Conservation (phyloP, 2,888 invertebrate species). For the Drosophila koepferae region DNA sequence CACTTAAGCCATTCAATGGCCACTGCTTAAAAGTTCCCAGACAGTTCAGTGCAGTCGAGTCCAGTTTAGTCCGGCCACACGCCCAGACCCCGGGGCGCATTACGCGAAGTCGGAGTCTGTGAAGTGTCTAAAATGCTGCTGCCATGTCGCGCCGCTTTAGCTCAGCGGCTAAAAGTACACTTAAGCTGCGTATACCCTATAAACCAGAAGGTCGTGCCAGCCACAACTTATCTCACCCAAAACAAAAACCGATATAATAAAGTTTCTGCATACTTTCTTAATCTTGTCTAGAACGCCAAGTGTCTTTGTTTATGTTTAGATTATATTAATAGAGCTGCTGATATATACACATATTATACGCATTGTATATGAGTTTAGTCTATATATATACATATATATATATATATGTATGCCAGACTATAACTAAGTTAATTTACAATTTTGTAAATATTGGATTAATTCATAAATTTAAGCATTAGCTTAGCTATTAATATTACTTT, state of each 20-base stretch:
- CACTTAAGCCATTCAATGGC: slow-evolving; percentile 62
- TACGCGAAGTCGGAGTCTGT: slow-evolving; percentile 1
- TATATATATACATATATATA: not conserved
- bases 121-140: slow-evolving; percentile 4
- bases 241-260: not conserved
- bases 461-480: not conserved
- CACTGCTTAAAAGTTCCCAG: slow-evolving; percentile 34
- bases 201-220: not conserved
- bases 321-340: slow-evolving; percentile 5
- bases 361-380: not conserved
- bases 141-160: not conserved
- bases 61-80: not conserved
- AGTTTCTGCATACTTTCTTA: slow-evolving; percentile 9
- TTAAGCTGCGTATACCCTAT: slow-evolving; percentile 7
- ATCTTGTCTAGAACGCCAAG: slow-evolving; percentile 1
- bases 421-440: not conserved
- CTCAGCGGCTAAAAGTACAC: slow-evolving; percentile 8
- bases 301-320: not conserved
- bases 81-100: not conserved
- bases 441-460: not conserved
- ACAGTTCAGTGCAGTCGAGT: slow-evolving; percentile 12
- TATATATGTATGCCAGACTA: not conserved
- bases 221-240: not conserved
- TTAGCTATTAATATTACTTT: not conserved
- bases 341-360: not conserved